These are phyloP conservation scores for Isichthys henryi DNA, from an alignment of 2,113 vertebrate species.

Conservation along the genomic window DNA sequence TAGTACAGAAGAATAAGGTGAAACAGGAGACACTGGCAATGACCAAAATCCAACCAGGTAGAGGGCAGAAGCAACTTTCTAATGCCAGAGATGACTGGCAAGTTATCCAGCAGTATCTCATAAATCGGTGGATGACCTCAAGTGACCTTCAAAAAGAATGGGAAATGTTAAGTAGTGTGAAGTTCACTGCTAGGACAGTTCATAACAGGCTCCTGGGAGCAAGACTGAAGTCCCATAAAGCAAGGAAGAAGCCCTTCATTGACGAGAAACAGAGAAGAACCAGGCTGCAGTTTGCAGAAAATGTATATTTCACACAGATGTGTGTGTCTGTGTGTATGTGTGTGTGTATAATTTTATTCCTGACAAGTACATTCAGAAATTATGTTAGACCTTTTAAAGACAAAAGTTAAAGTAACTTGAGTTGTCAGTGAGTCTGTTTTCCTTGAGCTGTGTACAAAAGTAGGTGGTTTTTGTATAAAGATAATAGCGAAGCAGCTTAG, in stretches of 20 bases:
- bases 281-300: background rate
- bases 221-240: background rate
- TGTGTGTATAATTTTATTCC: background rate
- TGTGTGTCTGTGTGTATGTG: no score
- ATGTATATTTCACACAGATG: no score
- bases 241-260: background rate
- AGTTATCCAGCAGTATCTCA: no score
- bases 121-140: background rate
- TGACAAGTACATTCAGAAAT: background rate
- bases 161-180: background rate
- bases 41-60: background rate
- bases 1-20: background rate
- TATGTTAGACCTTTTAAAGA: background rate
- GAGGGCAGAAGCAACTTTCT: background rate
- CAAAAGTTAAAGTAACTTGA: background rate
- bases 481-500: background rate
- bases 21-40: background rate
- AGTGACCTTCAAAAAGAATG: background rate
- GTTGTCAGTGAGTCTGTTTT: background rate
- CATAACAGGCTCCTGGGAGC: no score
- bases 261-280: background rate
- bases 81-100: background rate
- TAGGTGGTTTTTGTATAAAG: background rate
- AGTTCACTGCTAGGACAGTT: background rate
- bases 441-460: background rate